These are phyloP conservation scores for Smutsia temminckii DNA, from an alignment of 2,797 vertebrate genomes.

Conservation along the genomic window DNA sequence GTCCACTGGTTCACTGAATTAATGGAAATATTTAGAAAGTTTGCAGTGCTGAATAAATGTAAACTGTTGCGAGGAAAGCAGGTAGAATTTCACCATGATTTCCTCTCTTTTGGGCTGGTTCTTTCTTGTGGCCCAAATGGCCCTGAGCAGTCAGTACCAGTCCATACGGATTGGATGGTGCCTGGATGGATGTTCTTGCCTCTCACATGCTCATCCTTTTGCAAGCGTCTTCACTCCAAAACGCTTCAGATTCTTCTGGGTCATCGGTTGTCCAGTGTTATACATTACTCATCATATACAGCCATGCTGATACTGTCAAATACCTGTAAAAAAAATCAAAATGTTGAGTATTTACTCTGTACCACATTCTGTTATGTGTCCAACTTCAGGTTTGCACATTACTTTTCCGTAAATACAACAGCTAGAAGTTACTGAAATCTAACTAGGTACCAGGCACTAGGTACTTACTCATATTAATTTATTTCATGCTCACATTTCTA, in stretches of 20 bases:
- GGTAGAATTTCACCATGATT: neutral
- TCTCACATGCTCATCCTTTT: neutral
- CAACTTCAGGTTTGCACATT: neutral
- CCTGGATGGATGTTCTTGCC: neutral
- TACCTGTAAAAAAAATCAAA: constrained; percentile 42
- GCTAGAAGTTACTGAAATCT: neutral
- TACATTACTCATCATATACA: neutral
- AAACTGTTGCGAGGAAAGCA: neutral
- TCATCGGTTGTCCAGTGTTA: neutral
- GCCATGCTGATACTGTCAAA: neutral
- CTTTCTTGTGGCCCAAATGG: neutral
- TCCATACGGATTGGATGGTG: neutral
- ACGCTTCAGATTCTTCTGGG: neutral
- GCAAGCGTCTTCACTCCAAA: neutral
- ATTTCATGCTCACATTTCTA: neutral
- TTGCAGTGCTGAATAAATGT: neutral
- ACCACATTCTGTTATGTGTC: neutral
- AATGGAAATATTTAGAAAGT: constrained; percentile 1
- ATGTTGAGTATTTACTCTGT: neutral
- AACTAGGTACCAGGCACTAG: neutral
- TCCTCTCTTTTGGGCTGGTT: neutral
- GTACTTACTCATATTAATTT: neutral
- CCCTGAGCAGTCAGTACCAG: neutral
- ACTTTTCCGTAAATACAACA: neutral
- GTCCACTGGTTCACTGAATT: neutral